Base-by-base conservation (phyloP, 2,113 vertebrate genomes). In the Poeciliopsis turrubarensis region DNA sequence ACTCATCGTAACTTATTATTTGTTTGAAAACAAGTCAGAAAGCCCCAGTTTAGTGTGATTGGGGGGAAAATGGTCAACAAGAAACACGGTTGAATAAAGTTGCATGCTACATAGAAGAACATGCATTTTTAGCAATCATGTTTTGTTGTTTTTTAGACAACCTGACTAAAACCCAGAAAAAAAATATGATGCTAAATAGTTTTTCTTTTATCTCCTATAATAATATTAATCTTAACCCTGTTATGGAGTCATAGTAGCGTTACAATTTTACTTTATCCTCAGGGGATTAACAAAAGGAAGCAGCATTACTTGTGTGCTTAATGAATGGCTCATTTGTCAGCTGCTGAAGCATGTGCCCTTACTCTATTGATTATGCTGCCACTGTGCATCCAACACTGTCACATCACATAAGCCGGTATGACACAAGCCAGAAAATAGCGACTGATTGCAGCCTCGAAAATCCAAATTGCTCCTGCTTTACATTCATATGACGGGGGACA, bases 401-500 rank as follows among this genome's bases (percentile, higher is more conserved):
- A 84, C 73, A 81, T 85, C 69, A 63, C 79, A 86, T 90, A 84
- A 85, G 77, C 30, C 60, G 44, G 47, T 70, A 70, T 29, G 2
- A 70, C 74, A 86, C 60, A 31, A 70, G 64, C 62, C 26, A 22
- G 22, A 63, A 69, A 64, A 68, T 71, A 70, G 75, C 34, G 82
- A 74, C 71, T 29, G 78, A 81, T 30, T 73, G 60, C 65, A 62
- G 70, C 66, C 70, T 67, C 37, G 29, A 77, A 51, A 41, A 47
- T 60, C 65, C 77, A 70, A 77, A 72, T 65, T 73, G 75, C 68
- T 77, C 60, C 76, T 80, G 76, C 68, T 89, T 87, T 83, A 78
- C 71, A 81, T 84, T 88, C 71, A 84, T 65, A 44, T 44, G 66
- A 60, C 1, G 3, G 7, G 22, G 27, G 77, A 79, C 83, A 62